Conservation (phyloP, 2,113 vertebrate species). For the Xiphophorus couchianus region DNA sequence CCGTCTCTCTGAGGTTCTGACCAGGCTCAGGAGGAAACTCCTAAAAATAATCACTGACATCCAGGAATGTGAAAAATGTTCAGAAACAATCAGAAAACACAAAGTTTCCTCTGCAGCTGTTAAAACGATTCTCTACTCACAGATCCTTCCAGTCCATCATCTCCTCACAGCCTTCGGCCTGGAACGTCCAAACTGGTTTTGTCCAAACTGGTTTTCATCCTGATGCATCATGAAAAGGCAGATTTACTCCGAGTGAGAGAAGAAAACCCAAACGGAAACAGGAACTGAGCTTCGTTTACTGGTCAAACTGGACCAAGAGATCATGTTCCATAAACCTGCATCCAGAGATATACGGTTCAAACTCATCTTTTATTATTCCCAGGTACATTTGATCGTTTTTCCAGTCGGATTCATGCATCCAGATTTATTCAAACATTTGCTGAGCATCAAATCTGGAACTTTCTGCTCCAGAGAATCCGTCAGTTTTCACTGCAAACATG, state of each 20-base stretch:
- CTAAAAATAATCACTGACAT: too few species aligned
- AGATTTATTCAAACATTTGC: neutral
- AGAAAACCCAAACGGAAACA: neutral
- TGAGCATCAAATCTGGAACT: too few species aligned
- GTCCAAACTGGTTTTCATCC: slow-evolving; percentile 11
- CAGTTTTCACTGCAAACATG: too few species aligned
- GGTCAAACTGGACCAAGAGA: neutral
- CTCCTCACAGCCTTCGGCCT: slow-evolving; percentile 47
- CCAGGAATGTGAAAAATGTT: too few species aligned
- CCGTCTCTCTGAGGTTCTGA: too few species aligned
- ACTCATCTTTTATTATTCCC: neutral
- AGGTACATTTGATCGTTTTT: neutral
- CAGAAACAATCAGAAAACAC: too few species aligned
- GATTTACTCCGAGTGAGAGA: neutral
- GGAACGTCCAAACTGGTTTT: neutral
- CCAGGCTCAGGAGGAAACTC: too few species aligned
- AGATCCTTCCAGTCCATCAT: slow-evolving; percentile 78
- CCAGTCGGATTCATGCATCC: too few species aligned
- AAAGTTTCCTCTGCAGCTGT: too few species aligned
- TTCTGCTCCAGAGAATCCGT: too few species aligned
- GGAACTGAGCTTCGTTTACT: neutral
- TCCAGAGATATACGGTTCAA: too few species aligned
- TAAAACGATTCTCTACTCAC: slow-evolving; percentile 60
- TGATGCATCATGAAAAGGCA: slow-evolving; percentile 32
- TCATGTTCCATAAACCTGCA: neutral